Conservation (phyloP, 2,113 vertebrate genomes). For the Ochotona curzoniae region DNA sequence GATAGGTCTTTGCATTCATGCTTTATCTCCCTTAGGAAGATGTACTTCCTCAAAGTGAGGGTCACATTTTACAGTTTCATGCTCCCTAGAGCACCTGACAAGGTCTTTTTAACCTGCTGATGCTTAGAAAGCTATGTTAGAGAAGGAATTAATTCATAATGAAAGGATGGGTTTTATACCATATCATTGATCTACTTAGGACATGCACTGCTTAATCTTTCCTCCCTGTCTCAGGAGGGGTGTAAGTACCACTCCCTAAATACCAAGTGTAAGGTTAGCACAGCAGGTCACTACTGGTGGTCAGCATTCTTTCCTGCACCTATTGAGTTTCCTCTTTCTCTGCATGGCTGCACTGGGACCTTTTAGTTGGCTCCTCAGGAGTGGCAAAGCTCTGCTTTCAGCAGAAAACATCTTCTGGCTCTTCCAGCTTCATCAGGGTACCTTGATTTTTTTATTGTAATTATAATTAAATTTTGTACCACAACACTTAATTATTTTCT, state of each 20-base stretch:
- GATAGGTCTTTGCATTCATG: background rate
- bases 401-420: background rate
- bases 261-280: background rate
- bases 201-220: conserved; percentile 12
- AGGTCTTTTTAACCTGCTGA: background rate
- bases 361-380: background rate
- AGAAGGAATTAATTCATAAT: conserved; percentile 7
- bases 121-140: background rate
- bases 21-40: background rate
- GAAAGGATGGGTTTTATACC: background rate
- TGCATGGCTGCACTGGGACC: accelerated
- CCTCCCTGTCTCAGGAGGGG: background rate
- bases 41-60: background rate
- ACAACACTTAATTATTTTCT: conserved; percentile 19
- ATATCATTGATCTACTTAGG: background rate
- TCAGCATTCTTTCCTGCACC: background rate
- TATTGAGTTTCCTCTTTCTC: background rate
- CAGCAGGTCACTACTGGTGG: background rate
- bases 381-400: background rate
- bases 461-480: background rate
- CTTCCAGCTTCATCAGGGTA: background rate
- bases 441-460: background rate
- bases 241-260: background rate
- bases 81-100: background rate
- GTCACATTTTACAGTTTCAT: background rate